phyloP scores from a whole-genome alignment of 1,140 invertebrate genomes.

The Eupeodes corollae region DNA sequence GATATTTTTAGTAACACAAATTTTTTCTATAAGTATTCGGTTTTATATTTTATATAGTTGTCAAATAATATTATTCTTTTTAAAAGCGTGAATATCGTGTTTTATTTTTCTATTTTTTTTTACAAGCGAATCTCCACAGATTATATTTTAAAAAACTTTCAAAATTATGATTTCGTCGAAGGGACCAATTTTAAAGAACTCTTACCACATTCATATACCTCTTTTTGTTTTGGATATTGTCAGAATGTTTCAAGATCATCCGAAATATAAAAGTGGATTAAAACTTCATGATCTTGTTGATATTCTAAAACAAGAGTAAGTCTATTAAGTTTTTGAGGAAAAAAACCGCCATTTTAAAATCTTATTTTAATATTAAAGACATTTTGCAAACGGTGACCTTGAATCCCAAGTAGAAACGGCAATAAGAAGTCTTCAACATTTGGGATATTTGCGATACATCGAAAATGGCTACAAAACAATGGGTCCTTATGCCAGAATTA shows the following conservation, averaged over 20 bases:
- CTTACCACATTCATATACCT: slow-evolving; percentile 27
- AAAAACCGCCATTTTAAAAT: no score
- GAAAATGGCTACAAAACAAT: slow-evolving; percentile 29
- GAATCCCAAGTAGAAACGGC: slow-evolving; percentile 29
- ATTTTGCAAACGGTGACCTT: slow-evolving; percentile 27
- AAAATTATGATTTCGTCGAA: no score
- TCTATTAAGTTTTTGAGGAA: neutral
- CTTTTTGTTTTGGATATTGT: slow-evolving; percentile 30
- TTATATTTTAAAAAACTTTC: no score
- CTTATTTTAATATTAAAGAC: slow-evolving; percentile 9
- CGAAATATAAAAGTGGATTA: slow-evolving; percentile 24
- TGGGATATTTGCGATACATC: slow-evolving; percentile 26
- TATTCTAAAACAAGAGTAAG: slow-evolving; percentile 30
- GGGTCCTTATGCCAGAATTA: slow-evolving; percentile 30
- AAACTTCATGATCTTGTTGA: slow-evolving; percentile 24
- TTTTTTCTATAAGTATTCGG: no score
- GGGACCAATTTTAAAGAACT: slow-evolving; percentile 7
- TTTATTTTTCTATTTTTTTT: no score
- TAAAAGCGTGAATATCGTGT: no score
- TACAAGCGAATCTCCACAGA: no score
- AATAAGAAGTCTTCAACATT: slow-evolving; percentile 19
- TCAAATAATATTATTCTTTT: no score
- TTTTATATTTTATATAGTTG: no score
- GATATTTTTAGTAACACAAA: no score
- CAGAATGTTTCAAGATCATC: slow-evolving; percentile 31